Percentiles rank a stretch among this genome's conserved stretches.
phyloP scores from a whole-genome alignment of 2,113 vertebrate genomes.

The Colinus virginianus region DNA sequence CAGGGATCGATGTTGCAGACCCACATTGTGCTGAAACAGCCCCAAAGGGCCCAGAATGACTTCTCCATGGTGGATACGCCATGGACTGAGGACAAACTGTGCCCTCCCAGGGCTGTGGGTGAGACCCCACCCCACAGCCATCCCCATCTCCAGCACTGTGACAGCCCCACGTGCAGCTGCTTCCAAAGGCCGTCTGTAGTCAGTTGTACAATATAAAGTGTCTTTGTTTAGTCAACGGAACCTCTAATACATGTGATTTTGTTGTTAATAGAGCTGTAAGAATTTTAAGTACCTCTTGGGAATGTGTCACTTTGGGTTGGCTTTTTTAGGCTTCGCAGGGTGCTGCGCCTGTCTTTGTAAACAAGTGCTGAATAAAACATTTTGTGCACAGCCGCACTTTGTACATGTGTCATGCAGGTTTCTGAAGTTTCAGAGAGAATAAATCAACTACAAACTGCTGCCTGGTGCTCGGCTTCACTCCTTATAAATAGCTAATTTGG shows the following conservation, averaged over 20 bases:
- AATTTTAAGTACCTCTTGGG: constrained; percentile 70
- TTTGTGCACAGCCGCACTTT: constrained; percentile 10
- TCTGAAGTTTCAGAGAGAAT: constrained; percentile 75
- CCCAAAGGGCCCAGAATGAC: not conserved
- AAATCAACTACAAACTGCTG: constrained; percentile 61
- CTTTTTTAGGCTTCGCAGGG: constrained; percentile 66
- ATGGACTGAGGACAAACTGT: not conserved
- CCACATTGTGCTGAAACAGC: not conserved
- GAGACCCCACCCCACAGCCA: not conserved
- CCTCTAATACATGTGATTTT: constrained; percentile 60
- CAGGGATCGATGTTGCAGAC: not conserved
- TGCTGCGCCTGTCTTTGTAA: constrained; percentile 43
- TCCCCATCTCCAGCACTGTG: not conserved
- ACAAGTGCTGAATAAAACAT: constrained; percentile 45
- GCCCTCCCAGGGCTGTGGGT: not conserved
- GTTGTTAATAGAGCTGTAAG: constrained; percentile 65
- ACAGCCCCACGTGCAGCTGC: not conserved
- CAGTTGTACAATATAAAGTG: constrained; percentile 59
- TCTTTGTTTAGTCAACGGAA: constrained; percentile 74
- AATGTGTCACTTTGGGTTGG: constrained; percentile 71
- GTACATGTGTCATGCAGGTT: constrained; percentile 68
- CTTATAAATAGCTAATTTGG: constrained; percentile 62
- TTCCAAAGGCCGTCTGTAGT: constrained; percentile 19
- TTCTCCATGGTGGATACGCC: not conserved
- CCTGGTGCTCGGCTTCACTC: constrained; percentile 60